These are phyloP conservation scores for Pogonus chalceus DNA, from an alignment of 1,140 invertebrate species.

Conservation along the genomic window DNA sequence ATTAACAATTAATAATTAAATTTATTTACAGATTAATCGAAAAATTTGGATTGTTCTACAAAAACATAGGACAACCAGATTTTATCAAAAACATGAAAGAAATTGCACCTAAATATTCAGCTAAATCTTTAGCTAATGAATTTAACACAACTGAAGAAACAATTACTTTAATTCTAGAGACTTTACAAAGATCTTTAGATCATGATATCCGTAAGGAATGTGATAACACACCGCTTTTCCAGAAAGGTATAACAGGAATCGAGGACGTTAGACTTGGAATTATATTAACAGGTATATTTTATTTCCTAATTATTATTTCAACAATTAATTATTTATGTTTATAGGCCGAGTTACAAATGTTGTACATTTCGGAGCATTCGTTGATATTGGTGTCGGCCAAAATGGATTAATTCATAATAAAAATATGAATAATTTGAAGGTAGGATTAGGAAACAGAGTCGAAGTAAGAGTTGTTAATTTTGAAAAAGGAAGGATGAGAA, in stretches of 20 bases:
- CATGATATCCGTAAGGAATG: conserved; percentile 57
- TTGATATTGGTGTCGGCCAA: conserved; percentile 73
- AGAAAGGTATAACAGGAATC: conserved; percentile 47
- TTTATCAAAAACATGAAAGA: conserved; percentile 40
- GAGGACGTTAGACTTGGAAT: conserved; percentile 46
- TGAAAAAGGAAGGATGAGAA: conserved; percentile 40
- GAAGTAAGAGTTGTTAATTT: conserved; percentile 47
- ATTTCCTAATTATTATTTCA: conserved; percentile 2
- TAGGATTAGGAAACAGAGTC: conserved; percentile 63
- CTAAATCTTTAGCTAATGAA: conserved; percentile 33
- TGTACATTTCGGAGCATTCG: conserved; percentile 82
- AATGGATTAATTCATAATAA: conserved; percentile 66
- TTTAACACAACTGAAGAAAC: conserved; percentile 43
- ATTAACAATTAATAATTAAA: conserved; percentile 1
- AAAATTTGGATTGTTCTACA: conserved; percentile 34
- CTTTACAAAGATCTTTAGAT: conserved; percentile 48
- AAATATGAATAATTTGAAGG: conserved; percentile 44
- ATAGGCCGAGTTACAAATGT: conserved; percentile 66
- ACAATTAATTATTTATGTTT: conserved; percentile 8
- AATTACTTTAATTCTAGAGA: conserved; percentile 53
- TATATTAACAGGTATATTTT: conserved; percentile 29
- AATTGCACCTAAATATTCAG: conserved; percentile 15
- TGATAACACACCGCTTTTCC: conserved; percentile 54
- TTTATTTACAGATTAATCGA: conserved; percentile 33
- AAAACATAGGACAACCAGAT: conserved; percentile 37